Conservation (phyloP, 2,888 invertebrate genomes). For the Scaptomyza tumidula region DNA sequence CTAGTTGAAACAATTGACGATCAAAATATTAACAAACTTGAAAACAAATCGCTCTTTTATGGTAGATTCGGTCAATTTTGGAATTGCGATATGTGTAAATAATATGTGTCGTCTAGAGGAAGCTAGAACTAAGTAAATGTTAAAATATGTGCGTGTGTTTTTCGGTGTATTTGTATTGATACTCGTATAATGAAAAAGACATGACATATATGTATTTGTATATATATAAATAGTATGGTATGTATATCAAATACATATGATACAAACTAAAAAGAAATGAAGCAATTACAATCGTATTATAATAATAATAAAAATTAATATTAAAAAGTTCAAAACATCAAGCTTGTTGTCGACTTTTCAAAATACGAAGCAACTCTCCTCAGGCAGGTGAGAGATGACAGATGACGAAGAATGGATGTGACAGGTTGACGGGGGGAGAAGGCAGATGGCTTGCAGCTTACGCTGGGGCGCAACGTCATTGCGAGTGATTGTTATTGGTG, state of each 20-base stretch:
- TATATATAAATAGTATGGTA: conserved; percentile 60
- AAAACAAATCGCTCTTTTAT: background rate
- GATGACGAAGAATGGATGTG: conserved; percentile 8
- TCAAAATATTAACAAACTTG: too few species aligned
- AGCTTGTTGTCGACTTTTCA: conserved; percentile 30
- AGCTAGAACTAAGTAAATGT: conserved; percentile 58
- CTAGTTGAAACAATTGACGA: conserved; percentile 17
- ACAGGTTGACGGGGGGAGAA: conserved; percentile 26
- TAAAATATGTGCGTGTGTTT: conserved; percentile 56
- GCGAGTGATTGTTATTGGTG: conserved; percentile 83
- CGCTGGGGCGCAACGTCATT: conserved; percentile 50
- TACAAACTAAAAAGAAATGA: conserved; percentile 72
- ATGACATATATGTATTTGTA: conserved; percentile 49
- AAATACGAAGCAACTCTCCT: conserved; percentile 36
- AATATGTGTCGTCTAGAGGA: conserved; percentile 15
- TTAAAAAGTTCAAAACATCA: conserved; percentile 70
- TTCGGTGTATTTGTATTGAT: conserved; percentile 40
- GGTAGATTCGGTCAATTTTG: conserved; percentile 62
- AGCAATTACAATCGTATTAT: conserved; percentile 81
- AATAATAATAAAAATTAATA: conserved; percentile 66
- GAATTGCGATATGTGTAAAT: conserved; percentile 45
- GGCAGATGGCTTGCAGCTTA: conserved; percentile 2
- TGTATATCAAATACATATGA: conserved; percentile 64
- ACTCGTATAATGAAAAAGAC: conserved; percentile 34
- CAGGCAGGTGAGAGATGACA: conserved; percentile 47